A percentile compares a stretch with the other conserved stretches of the same genome.
These are phyloP conservation scores for Triplophysa tibetana DNA, from an alignment of 2,113 vertebrate species.

Conservation along the genomic window DNA sequence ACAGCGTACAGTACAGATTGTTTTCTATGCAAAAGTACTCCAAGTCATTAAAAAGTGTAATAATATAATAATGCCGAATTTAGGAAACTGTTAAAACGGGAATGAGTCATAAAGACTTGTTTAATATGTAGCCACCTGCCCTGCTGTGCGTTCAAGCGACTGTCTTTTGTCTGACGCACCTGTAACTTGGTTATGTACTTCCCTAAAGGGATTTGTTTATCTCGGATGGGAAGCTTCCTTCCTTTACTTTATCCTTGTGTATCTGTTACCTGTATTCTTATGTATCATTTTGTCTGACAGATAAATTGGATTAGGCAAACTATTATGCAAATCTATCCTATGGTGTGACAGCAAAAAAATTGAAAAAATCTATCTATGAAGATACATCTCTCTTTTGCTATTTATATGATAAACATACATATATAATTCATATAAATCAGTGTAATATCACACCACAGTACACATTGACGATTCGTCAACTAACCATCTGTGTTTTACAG, in stretches of 20 bases:
- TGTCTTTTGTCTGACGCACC: constrained; percentile 65
- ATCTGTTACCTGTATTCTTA: not conserved
- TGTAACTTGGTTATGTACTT: constrained; percentile 57
- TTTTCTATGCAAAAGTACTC: not conserved
- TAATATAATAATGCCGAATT: constrained; percentile 49
- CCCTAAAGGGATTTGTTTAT: constrained; percentile 44
- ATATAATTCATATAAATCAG: too few species aligned
- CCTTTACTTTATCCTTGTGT: not conserved
- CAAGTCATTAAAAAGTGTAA: constrained; percentile 34
- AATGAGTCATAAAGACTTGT: constrained; percentile 58
- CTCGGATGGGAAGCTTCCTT: not conserved
- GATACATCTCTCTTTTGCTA: too few species aligned
- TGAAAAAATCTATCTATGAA: too few species aligned
- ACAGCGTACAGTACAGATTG: not conserved
- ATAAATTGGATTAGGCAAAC: not conserved
- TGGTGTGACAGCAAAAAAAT: too few species aligned
- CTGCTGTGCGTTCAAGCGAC: constrained; percentile 51
- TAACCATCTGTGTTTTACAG: too few species aligned
- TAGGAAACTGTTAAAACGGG: constrained; percentile 50
- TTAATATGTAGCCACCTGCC: constrained; percentile 60
- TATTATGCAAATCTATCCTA: too few species aligned
- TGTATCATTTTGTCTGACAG: not conserved
- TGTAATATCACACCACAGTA: too few species aligned
- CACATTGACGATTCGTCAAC: too few species aligned
- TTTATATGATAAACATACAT: too few species aligned